Base-by-base conservation (phyloP, 2,797 vertebrate species). In the Cynodonichthys magdalenae region DNA sequence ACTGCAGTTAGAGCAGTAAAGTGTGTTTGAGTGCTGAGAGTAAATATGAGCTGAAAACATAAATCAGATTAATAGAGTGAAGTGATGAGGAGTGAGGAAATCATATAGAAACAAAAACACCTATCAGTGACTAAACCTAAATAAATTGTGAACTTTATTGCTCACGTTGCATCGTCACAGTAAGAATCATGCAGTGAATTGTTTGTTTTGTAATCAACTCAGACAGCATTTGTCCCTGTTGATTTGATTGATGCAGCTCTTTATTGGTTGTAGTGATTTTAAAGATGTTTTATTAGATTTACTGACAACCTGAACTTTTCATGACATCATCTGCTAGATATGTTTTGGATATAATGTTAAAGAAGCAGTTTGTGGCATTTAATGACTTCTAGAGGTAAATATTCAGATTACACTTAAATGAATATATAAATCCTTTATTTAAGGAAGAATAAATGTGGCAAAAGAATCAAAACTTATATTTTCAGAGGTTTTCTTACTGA, bases 11-110 rank as follows among this genome's bases (percentile, higher is more conserved):
- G 27, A 63, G 44, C 27, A 41, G 44, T 11, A 34, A 60, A 28
- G 20, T 39, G 48, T 31, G 2, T 44, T 24, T 63, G 34, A 36
- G 29, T 17, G 10, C 31, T 53, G 24, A 64, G 19, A 63, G n/a
- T 48, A 52, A 63, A 63, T 46, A 31, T 48, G 15, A 61, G 42
- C 18, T 41, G 9, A 34, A 80, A 59, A 42, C 53, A n/a, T 57
- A 5, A 54, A 71, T 50, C 24, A 28, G 19, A 47, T 18, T 18
- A 45, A 46, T 56, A 29, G 45, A 50, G 57, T 56, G 53, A 34
- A 7, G 27, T 68, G 28, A 57, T 53, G 44, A 56, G 27, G 8
- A 17, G 17, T 53, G 29, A 54, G 44, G 27, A 46, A 52, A 62
- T 42, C 46, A 27, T 54, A 53, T 28, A 28, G 15, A 20, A 6